These are phyloP conservation scores for Chalcis sispes DNA, from an alignment of 2,888 invertebrate species.

Conservation along the genomic window DNA sequence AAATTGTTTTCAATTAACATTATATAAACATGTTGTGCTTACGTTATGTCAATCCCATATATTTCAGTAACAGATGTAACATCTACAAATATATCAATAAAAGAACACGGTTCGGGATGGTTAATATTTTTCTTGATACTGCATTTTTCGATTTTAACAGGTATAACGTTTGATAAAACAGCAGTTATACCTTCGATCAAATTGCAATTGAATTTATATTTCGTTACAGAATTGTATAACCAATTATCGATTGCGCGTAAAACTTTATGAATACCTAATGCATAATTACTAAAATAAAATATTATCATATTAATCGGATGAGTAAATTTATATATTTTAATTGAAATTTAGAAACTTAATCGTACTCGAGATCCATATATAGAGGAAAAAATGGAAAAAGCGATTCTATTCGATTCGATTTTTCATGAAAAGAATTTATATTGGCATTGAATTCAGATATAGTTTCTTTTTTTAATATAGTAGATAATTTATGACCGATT, in stretches of 20 bases:
- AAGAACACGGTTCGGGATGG: not conserved
- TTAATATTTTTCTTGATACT: not conserved
- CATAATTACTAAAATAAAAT: constrained; percentile 7
- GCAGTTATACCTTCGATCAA: constrained; percentile 59
- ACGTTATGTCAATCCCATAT: not conserved
- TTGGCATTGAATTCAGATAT: not conserved
- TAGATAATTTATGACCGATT: not conserved
- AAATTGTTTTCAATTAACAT: not conserved
- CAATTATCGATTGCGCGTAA: constrained; percentile 71
- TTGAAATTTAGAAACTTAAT: too few relatives aligned
- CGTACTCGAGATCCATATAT: too few relatives aligned
- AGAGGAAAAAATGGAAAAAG: constrained; percentile 32
- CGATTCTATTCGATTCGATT: not conserved
- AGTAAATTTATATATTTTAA: too few relatives aligned
- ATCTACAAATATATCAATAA: constrained; percentile 23
- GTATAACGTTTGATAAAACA: not conserved
- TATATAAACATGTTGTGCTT: not conserved
- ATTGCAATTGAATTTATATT: constrained; percentile 63
- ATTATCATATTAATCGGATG: not conserved
- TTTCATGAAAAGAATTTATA: not conserved
- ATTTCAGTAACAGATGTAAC: not conserved
- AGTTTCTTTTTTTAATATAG: not conserved
- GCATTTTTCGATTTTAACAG: not conserved
- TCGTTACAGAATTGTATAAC: constrained; percentile 68
- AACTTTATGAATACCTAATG: not conserved